Base-by-base conservation (phyloP, 2,797 vertebrate species). In the Anas acuta region DNA sequence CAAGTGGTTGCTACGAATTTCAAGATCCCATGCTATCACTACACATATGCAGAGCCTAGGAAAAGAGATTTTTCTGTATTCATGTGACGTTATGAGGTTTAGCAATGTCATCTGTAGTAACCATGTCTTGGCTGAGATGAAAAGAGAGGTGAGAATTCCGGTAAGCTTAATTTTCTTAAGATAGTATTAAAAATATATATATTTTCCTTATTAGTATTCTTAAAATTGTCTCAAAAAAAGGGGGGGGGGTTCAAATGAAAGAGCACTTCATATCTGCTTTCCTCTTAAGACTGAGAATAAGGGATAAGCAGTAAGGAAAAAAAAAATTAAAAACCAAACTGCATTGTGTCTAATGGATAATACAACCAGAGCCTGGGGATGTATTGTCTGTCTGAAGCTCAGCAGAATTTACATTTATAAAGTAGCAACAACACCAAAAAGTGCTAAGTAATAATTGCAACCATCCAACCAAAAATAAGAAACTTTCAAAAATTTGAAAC, bases 321-420 rank as follows among this genome's bases (percentile, higher is more conserved):
- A 95, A 49, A 49, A 45, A 90, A 90, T 77, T 84, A 87, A 72
- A 77, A 95, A 90, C 8, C 83, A 88, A 90, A 67, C 77, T 92
- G 26, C 39, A 43, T 72, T 87, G 35, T 84, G 43, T 94, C 85
- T 91, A 86, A 83, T 92, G 84, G 92, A 87, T 97, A 96, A 95
- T 81, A 84, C 81, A 84, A 30, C 62, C 67, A 84, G 84, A 94
- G 69, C 58, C 41, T 73, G 39, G 79, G 91, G 93, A 90, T 77
- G 33, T 93, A 28, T 94, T 75, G 90, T 83, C 77, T 93, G 77
- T 94, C 35, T 81, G 93, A 74, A 92, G 66, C 92, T 94, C 87
- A 92, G 72, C 51, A 96, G 53, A 94, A 89, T 73, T 77, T 94
- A 80, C 66, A 79, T 87, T 84, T 93, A 54, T 89, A 91, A 95